phyloP scores from a whole-genome alignment of 2,888 invertebrate genomes.

The Tetanocera ferruginea region DNA sequence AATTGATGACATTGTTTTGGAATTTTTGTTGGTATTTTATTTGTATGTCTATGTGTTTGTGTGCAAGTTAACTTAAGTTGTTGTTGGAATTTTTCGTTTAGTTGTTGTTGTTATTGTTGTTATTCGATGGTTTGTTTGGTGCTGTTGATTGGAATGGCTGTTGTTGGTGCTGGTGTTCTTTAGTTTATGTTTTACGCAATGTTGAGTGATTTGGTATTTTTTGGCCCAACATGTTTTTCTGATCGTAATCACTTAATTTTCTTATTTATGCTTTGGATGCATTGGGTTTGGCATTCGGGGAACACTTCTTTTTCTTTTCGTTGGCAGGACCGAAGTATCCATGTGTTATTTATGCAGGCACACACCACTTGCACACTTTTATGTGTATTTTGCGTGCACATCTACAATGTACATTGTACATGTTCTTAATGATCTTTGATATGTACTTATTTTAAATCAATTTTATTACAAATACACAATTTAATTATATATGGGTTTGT shows the following conservation, averaged over 20 bases:
- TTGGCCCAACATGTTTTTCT: constrained; percentile 25
- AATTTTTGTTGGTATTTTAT: constrained; percentile 66
- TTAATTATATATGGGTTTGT: no score
- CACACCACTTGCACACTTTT: neutral
- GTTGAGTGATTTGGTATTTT: constrained; percentile 42
- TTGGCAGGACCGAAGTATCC: neutral
- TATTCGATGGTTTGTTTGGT: constrained; percentile 21
- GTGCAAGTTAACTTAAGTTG: constrained; percentile 55
- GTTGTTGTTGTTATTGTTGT: constrained; percentile 22
- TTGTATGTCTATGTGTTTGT: constrained; percentile 51
- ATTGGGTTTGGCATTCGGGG: constrained; percentile 27
- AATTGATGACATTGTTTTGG: constrained; percentile 69
- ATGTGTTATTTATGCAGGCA: neutral
- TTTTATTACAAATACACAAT: no score
- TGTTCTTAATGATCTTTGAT: no score
- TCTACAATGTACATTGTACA: neutral
- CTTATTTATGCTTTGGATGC: constrained; percentile 43
- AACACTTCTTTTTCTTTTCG: neutral
- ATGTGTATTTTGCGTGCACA: neutral
- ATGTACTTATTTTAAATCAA: no score
- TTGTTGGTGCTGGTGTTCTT: neutral
- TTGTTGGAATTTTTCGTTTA: constrained; percentile 32
- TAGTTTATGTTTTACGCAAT: neutral
- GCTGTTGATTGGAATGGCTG: constrained; percentile 4
- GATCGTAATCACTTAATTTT: constrained; percentile 48